These are phyloP conservation scores for Andrena trimmerana DNA, from an alignment of 2,888 invertebrate species.

Conservation along the genomic window DNA sequence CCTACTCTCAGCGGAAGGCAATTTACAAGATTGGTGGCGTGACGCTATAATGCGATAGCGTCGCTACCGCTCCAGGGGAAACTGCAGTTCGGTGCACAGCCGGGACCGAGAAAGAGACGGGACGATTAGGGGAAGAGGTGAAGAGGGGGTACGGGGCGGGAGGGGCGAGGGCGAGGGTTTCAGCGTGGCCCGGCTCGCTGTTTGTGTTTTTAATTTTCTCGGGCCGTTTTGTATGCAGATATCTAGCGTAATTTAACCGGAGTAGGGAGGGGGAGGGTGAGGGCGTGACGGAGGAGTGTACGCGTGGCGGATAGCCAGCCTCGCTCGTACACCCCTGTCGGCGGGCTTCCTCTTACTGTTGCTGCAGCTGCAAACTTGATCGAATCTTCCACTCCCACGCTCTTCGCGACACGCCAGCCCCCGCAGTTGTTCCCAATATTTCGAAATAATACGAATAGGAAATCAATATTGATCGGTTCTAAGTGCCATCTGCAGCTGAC, in stretches of 20 bases:
- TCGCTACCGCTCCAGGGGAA: conserved; percentile 60
- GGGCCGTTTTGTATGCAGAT: conserved; percentile 79
- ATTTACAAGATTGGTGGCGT: conserved; percentile 77
- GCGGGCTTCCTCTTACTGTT: conserved; percentile 47
- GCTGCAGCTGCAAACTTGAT: conserved; percentile 65
- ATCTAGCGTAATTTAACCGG: conserved; percentile 79
- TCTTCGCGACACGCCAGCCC: background rate
- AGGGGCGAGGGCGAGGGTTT: conserved; percentile 34
- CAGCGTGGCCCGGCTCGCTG: conserved; percentile 57
- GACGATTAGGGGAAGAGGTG: background rate
- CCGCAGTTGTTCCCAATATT: background rate
- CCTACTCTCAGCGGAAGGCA: conserved; percentile 74
- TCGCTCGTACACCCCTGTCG: conserved; percentile 44
- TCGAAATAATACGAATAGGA: conserved; percentile 2
- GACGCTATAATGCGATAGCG: conserved; percentile 72
- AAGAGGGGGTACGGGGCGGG: background rate
- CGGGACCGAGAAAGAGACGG: background rate
- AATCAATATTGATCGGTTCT: conserved; percentile 11
- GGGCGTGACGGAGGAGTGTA: conserved; percentile 65
- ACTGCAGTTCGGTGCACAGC: conserved; percentile 35
- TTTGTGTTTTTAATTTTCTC: conserved; percentile 80
- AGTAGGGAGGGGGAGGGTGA: conserved; percentile 29
- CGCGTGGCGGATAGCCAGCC: conserved; percentile 76
- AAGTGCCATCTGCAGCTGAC: too few relatives aligned
- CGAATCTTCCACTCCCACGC: conserved; percentile 62